Evolutionary conservation across 2,797 vertebrate species (phyloP).

Genomic region (Pseudocheirus occidentalis): DNA sequence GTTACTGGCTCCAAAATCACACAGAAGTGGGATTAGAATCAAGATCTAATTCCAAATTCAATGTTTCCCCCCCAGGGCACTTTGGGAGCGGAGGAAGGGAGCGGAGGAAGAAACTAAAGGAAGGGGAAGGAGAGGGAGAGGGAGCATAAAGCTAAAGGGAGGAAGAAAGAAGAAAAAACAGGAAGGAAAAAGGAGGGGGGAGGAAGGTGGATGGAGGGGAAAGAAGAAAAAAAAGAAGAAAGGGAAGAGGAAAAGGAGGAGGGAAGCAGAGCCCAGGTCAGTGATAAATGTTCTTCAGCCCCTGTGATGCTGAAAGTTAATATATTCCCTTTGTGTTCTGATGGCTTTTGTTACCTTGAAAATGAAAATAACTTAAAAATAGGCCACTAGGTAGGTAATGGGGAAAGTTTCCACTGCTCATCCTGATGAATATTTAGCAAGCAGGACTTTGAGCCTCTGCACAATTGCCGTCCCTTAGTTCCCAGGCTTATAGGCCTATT

Average conservation of each 20-base stretch:
- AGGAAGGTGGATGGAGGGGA: not conserved
- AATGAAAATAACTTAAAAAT: conserved; percentile 1
- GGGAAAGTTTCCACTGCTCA: conserved; percentile 4
- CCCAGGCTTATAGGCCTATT: not conserved
- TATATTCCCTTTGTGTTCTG: not conserved
- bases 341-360: conserved; percentile 2
- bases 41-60: not conserved
- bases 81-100: not conserved
- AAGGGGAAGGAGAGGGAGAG: not conserved
- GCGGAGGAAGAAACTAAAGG: not conserved
- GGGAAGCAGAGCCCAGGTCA: not conserved
- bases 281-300: not conserved
- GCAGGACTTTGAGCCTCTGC: not conserved
- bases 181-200: not conserved
- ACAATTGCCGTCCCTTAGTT: not conserved
- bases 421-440: not conserved
- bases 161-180: not conserved
- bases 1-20: not conserved
- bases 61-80: not conserved
- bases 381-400: not conserved
- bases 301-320: not conserved
- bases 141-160: not conserved
- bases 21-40: not conserved
- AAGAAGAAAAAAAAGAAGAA: not conserved
- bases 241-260: not conserved